Evolutionary conservation across 2,113 vertebrate species (phyloP), one percentile per base, ranked within the genome.

Genomic region (Dendrocopos noguchii): DNA sequence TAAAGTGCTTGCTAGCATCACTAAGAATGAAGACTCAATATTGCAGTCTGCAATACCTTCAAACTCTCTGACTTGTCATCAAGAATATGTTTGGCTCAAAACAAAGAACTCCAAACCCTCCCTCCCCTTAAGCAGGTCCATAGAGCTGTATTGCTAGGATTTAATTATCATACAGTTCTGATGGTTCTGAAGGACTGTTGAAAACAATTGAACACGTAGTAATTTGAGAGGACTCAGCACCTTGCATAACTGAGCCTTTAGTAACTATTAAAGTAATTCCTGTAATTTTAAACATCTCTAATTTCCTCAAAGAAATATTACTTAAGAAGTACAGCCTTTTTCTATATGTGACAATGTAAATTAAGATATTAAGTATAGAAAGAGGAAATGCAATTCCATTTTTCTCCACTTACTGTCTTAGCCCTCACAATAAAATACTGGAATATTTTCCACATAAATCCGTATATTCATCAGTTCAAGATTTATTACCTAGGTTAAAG

Each of bases 371-470:
- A 93, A n/a, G 4, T 11, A 36, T 25, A 27, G 34, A 89, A 86
- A 81, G 22, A 80, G 60, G 13, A 90, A 79, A 79, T 55, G 12
- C 10, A 59, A 6, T 65, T 61, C 76, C 4, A 19, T 81, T 94
- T 91, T 90, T 81, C 77, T 88, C 20, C 10, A 25, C 42, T 34
- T 74, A 66, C 16, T 75, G 10, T 76, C 9, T 9, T 44, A 60
- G 31, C 31, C n/a, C 52, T 73, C 73, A 55, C 46, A 84, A 88
- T 33, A 84, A n/a, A 2, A 3, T 36, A 79, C 31, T 70, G 55
- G 34, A 88, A 73, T 84, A 84, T 77, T 91, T 88, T 60, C 72
- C 79, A 82, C 44, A 82, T 59, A 82, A 87, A 89, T 92, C 31
- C 33, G 63, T 66, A 46, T 31, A 73, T 91, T 91, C 31, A 53